Conservation (phyloP, 2,888 invertebrate species). For the Chirona hameri region DNA sequence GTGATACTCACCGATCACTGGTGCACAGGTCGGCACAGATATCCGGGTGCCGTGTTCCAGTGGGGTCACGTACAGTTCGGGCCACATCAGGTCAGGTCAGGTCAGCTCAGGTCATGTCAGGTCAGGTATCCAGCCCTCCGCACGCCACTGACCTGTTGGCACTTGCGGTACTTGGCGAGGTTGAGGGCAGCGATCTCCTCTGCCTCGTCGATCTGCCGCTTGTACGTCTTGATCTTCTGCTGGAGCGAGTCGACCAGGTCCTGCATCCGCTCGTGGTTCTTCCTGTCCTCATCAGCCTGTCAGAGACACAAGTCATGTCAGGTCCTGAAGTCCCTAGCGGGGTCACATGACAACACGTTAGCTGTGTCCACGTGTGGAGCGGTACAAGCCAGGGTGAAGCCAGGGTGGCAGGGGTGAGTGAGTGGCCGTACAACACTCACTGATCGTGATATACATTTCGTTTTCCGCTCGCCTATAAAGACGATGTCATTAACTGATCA, state of each 20-base stretch:
- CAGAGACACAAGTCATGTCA: not conserved
- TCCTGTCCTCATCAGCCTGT: slow-evolving; percentile 97
- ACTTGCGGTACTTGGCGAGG: slow-evolving; percentile 97
- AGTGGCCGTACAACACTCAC: not conserved
- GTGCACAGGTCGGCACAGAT: no score
- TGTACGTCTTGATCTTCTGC: slow-evolving; percentile 99
- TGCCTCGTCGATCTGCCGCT: slow-evolving; percentile 99
- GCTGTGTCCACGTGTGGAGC: no score
- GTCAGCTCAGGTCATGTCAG: not conserved
- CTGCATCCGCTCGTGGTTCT: slow-evolving; percentile 99
- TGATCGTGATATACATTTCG: no score
- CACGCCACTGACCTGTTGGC: slow-evolving; percentile 53
- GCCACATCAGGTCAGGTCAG: not conserved
- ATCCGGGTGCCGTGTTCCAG: not conserved
- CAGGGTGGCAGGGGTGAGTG: not conserved
- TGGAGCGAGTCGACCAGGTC: slow-evolving; percentile 99
- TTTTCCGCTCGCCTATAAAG: no score
- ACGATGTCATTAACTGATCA: no score
- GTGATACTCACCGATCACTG: no score
- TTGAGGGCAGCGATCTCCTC: slow-evolving; percentile 95
- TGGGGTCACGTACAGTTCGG: not conserved
- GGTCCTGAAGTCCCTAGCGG: not conserved
- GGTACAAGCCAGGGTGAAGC: not conserved
- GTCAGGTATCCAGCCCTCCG: not conserved
- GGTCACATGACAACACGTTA: no score